Evolutionary conservation across 2,888 invertebrate species (phyloP).

Genomic region (Spodoptera exigua): DNA sequence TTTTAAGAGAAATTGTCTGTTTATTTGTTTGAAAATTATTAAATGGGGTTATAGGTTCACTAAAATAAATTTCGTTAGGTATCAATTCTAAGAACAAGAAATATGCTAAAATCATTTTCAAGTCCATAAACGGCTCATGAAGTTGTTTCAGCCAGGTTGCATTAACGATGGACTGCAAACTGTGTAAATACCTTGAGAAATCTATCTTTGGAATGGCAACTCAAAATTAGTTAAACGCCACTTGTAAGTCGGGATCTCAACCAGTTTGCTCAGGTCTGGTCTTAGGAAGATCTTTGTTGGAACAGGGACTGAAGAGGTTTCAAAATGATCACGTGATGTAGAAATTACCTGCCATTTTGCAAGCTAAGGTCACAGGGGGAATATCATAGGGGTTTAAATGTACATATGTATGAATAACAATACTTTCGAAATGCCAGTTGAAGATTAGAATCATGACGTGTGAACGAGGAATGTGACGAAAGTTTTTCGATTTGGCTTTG

Average conservation of each 20-base stretch:
- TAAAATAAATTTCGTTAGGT: too few relatives aligned
- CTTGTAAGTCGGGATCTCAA: conserved; percentile 16
- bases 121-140: neutral
- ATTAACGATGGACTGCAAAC: conserved; percentile 27
- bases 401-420: conserved; percentile 28
- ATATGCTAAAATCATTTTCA: neutral
- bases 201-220: conserved; percentile 9
- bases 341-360: conserved; percentile 7
- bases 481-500: conserved; percentile 48
- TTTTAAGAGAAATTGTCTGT: neutral
- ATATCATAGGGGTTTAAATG: conserved; percentile 7
- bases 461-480: conserved; percentile 36
- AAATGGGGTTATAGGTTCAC: too few relatives aligned
- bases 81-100: neutral
- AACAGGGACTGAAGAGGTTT: conserved; percentile 58
- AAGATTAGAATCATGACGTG: conserved; percentile 42
- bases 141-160: conserved; percentile 23
- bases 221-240: conserved; percentile 32
- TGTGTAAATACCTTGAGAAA: conserved; percentile 23
- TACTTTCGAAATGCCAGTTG: conserved; percentile 27
- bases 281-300: conserved; percentile 57
- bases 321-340: conserved; percentile 70
- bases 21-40: neutral
- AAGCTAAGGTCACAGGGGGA: neutral
- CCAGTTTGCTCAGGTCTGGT: conserved; percentile 48